A percentile compares a stretch with the other conserved stretches of the same genome.
These are phyloP conservation scores for Aquatica leii DNA, from an alignment of 2,888 invertebrate genomes.

Conservation along the genomic window DNA sequence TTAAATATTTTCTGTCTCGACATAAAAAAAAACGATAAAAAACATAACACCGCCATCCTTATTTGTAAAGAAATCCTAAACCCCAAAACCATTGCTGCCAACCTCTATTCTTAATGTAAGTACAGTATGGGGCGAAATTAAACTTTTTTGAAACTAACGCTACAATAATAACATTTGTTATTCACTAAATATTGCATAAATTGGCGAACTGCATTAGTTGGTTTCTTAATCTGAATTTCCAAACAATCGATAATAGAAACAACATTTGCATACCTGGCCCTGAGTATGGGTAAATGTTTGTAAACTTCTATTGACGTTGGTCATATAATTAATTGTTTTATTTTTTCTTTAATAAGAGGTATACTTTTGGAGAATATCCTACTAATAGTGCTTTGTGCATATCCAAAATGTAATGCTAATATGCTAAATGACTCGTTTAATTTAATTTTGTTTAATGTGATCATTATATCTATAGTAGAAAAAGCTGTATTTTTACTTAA, in stretches of 20 bases:
- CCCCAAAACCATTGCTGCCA: too few species aligned
- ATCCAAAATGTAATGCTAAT: constrained; percentile 1
- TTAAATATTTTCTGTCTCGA: too few species aligned
- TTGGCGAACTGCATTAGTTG: not conserved
- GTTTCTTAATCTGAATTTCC: not conserved
- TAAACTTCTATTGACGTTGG: not conserved
- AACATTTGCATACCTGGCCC: constrained; percentile 1
- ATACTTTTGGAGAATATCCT: not conserved
- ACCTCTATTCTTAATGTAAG: too few species aligned
- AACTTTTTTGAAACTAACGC: too few species aligned
- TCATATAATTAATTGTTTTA: not conserved
- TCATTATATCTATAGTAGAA: not conserved
- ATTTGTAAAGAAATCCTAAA: too few species aligned
- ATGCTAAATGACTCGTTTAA: too few species aligned
- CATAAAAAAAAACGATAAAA: too few species aligned
- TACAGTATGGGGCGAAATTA: too few species aligned
- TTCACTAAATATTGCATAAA: too few species aligned
- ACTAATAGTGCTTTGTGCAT: not conserved
- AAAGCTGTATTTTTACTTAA: not conserved
- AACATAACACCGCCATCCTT: too few species aligned
- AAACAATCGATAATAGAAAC: not conserved
- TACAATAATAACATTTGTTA: too few species aligned
- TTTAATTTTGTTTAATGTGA: too few species aligned
- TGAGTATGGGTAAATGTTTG: not conserved
- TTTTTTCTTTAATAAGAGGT: not conserved